Conservation (phyloP, 2,113 vertebrate genomes). For the Myrmophylax atrothorax region DNA sequence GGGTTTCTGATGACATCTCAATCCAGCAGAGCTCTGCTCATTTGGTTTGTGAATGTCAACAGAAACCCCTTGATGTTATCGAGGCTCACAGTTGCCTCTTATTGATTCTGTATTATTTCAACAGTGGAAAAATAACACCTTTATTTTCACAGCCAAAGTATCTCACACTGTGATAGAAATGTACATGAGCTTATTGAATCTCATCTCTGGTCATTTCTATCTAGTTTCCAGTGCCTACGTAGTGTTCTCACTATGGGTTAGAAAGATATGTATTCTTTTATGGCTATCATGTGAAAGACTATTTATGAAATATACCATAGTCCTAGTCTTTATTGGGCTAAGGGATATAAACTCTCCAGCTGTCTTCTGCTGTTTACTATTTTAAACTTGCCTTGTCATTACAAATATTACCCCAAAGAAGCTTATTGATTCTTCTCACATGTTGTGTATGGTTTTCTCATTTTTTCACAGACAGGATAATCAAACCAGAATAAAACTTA, state of each 20-base stretch:
- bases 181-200: conserved; percentile 49
- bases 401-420: not conserved
- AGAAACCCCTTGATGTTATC: conserved; percentile 38
- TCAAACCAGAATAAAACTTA: not conserved
- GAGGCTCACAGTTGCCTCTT: conserved; percentile 31
- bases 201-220: conserved; percentile 44
- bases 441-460: not conserved
- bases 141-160: conserved; percentile 53
- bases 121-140: conserved; percentile 60
- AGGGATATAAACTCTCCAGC: not conserved
- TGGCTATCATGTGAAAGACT: not conserved
- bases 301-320: not conserved
- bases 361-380: not conserved
- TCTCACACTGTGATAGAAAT: conserved; percentile 63
- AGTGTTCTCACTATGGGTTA: conserved; percentile 8
- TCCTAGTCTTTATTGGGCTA: not conserved
- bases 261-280: not conserved
- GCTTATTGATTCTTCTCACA: not conserved
- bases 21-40: conserved; percentile 47
- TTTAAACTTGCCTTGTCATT: not conserved
- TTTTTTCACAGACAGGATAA: not conserved
- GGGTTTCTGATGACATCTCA: conserved; percentile 70
- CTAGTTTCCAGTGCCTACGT: not conserved
- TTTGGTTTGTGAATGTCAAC: conserved; percentile 54
- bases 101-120: conserved; percentile 69